Evolutionary conservation across 2,113 vertebrate genomes (phyloP).

Genomic region (Hepsetus odoe): DNA sequence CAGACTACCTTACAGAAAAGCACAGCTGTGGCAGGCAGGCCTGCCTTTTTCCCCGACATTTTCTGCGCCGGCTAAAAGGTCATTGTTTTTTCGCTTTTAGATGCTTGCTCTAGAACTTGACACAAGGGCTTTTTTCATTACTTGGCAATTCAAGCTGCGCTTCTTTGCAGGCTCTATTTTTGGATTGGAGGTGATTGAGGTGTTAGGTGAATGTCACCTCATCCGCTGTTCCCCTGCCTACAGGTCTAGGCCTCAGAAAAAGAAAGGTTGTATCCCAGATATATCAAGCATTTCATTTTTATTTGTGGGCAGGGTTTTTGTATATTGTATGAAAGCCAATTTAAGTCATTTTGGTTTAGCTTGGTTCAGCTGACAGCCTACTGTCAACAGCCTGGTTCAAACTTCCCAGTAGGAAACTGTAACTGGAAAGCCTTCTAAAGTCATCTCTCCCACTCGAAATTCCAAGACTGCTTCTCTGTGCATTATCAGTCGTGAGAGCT

Average conservation of each 20-base stretch:
- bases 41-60: conserved; percentile 10
- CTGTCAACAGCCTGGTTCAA: too few relatives aligned
- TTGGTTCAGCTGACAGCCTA: too few relatives aligned
- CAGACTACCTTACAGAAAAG: conserved; percentile 29
- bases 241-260: not conserved
- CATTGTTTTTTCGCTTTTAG: conserved; percentile 42
- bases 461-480: too few relatives aligned
- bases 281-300: not conserved
- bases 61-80: conserved; percentile 2
- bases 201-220: conserved; percentile 44
- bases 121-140: conserved; percentile 48
- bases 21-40: conserved; percentile 19
- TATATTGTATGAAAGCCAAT: too few relatives aligned
- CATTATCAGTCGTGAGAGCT: too few relatives aligned
- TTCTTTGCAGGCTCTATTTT: conserved; percentile 40
- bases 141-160: conserved; percentile 45
- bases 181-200: conserved; percentile 35
- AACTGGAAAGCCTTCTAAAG: too few relatives aligned
- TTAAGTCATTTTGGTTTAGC: too few relatives aligned
- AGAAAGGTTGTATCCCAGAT: not conserved
- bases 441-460: too few relatives aligned
- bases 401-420: too few relatives aligned
- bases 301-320: too few relatives aligned
- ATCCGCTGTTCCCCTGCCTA: conserved; percentile 1
- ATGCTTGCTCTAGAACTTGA: conserved; percentile 21